Evolutionary conservation across 2,888 invertebrate genomes (phyloP).

Genomic region (Rhagophthalmus giganteus): DNA sequence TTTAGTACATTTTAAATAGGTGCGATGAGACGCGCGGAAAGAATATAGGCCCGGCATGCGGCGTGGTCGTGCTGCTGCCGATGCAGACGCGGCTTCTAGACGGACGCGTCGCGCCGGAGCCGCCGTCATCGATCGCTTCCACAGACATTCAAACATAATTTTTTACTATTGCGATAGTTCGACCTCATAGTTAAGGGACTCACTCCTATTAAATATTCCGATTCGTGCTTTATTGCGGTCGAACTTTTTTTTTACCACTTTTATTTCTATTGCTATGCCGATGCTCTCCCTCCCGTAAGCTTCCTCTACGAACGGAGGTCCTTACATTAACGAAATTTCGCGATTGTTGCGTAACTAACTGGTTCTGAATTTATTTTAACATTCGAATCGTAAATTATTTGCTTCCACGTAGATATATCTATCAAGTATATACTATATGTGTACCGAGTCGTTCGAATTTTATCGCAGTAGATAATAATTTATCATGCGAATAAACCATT

Average conservation of each 20-base stretch:
- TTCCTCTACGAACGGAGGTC: not conserved
- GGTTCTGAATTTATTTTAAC: no score
- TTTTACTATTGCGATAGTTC: constrained; percentile 47
- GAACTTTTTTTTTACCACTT: constrained; percentile 17
- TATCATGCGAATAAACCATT: no score
- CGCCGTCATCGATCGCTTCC: constrained; percentile 51
- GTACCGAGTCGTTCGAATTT: no score
- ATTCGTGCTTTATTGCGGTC: constrained; percentile 29
- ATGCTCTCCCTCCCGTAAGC: constrained; percentile 1
- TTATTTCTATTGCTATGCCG: constrained; percentile 15
- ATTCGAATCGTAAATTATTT: no score
- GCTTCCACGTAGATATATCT: no score
- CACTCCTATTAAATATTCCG: constrained; percentile 35
- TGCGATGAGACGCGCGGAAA: constrained; percentile 19
- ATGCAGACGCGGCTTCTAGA: constrained; percentile 45
- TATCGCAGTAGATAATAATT: no score
- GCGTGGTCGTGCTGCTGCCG: constrained; percentile 35
- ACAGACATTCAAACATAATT: constrained; percentile 48
- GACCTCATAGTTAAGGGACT: constrained; percentile 33
- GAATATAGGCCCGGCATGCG: constrained; percentile 25
- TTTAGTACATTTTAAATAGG: constrained; percentile 1
- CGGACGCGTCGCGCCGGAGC: constrained; percentile 53
- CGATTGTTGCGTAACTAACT: not conserved
- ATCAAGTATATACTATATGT: no score
- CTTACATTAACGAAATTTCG: not conserved